Percentiles rank a stretch among this genome's conserved stretches.
phyloP scores from a whole-genome alignment of 2,113 vertebrate species.

The Struthio camelus region DNA sequence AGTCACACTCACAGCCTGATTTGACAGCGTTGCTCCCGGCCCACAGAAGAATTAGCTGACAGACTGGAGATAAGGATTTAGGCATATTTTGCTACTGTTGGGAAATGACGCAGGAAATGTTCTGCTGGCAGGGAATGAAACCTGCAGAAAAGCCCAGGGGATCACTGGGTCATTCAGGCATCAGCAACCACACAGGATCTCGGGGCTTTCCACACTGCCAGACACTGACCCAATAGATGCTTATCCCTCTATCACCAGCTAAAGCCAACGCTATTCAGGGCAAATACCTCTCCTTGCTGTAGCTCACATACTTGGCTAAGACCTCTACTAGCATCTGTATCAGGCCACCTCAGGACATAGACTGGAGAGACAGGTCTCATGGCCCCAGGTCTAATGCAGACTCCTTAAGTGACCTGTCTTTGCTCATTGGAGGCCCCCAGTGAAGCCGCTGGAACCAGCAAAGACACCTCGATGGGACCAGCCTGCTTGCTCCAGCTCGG shows the following conservation, averaged over 20 bases:
- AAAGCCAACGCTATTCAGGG: neutral
- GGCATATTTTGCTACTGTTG: neutral
- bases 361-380: neutral
- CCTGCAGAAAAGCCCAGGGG: neutral
- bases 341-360: neutral
- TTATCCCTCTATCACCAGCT: neutral
- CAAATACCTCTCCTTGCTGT: neutral
- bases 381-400: neutral
- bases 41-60: neutral
- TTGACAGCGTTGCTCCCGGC: neutral
- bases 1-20: neutral
- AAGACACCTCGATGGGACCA: neutral
- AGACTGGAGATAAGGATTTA: constrained; percentile 24
- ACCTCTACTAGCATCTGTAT: neutral
- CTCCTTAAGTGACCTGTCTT: neutral
- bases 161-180: neutral
- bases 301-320: neutral
- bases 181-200: neutral
- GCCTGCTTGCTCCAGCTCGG: neutral
- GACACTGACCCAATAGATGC: neutral
- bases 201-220: neutral
- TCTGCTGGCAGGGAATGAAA: constrained; percentile 19
- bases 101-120: constrained; percentile 39
- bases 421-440: neutral
- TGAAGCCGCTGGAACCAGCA: neutral